Conservation (phyloP, 2,888 invertebrate species). For the Macrophya annulata region DNA sequence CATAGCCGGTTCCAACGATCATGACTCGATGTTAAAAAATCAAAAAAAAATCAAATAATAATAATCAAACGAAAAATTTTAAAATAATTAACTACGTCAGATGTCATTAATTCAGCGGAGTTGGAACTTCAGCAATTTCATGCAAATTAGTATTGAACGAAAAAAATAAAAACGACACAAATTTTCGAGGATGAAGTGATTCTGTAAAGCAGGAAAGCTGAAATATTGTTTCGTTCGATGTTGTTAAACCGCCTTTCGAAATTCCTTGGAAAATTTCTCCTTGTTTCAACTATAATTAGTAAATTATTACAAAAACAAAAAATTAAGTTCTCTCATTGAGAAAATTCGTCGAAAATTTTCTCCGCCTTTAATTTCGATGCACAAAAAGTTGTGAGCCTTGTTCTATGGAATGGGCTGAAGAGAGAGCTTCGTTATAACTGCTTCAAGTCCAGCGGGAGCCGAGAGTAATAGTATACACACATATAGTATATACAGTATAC, state of each 20-base stretch:
- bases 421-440: background rate
- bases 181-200: background rate
- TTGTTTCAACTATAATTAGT: background rate
- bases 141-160: background rate
- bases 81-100: background rate
- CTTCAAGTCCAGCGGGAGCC: constrained; percentile 10
- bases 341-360: background rate
- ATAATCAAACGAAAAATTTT: background rate
- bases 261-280: background rate
- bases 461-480: background rate
- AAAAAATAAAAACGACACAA: background rate
- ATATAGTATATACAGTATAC: background rate
- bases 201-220: background rate
- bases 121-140: background rate
- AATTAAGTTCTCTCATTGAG: background rate
- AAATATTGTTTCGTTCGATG: background rate
- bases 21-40: background rate
- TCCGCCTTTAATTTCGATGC: background rate
- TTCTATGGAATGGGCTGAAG: background rate
- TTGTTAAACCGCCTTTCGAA: background rate
- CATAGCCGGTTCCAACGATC: background rate
- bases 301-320: background rate
- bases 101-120: background rate
- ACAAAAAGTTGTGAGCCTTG: background rate
- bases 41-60: background rate